Base-by-base conservation (phyloP, 2,797 vertebrate genomes). In the Euphonia xanthogaster region DNA sequence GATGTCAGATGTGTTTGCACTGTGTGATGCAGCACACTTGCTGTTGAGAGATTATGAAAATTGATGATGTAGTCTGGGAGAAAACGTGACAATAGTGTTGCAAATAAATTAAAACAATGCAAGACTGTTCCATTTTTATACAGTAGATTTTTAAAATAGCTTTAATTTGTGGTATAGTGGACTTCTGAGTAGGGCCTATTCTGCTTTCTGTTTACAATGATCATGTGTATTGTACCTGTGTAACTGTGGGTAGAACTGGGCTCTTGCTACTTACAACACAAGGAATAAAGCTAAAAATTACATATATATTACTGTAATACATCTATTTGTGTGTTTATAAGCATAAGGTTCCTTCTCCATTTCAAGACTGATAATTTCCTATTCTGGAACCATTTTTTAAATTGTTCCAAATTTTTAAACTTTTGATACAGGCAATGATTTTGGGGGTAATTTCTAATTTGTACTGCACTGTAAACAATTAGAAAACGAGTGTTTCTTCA, bases 351-450 rank as follows among this genome's bases (percentile, higher is more conserved):
- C 27, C 65, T 83, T 20, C 72, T 94, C 66, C 61, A n/a, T 93
- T 95, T 86, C 72, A 74, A 89, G 68, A 72, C 30, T 60, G 65
- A 55, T 61, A 42, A 67, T 86, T 93, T 96, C 82, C 71, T 95
- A 45, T 94, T 88, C 70, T 75, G 68, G 60, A 94, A 91, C 55
- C 48, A 15, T 97, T 97, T 95, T 93, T 87, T 97, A 94, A 87
- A 76, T 68, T 55, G 80, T 73, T 90, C 79, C 94, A 74, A 75
- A 68, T 96, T 97, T 98, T 97, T 85, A 80, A 97, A 95, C 95
- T 96, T 98, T 98, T 97, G 85, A 96, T 98, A 98, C 79, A 93
- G 91, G 67, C 40, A 33, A 81, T 93, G 88, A 62, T 83, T 97
- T 97, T 95, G 62, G 78, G 95, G 87, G 78, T 78, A 88, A 89